Percentiles rank a stretch among this genome's conserved stretches.
phyloP scores from a whole-genome alignment of 1,140 invertebrate genomes.

The Microvelia longipes region DNA sequence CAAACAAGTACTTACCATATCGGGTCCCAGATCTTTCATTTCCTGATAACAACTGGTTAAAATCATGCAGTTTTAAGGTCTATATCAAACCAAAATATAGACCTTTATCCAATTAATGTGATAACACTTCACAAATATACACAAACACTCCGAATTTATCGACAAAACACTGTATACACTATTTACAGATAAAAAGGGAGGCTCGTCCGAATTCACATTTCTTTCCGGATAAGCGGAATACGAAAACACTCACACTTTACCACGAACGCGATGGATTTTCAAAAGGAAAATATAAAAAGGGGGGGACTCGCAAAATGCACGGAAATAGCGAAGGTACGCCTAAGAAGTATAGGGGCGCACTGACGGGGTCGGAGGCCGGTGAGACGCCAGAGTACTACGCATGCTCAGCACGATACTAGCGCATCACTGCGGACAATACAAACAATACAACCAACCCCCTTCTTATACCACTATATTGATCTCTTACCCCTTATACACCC shows the following conservation, averaged over 20 bases:
- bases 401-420: not conserved
- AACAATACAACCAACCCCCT: not conserved
- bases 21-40: constrained; percentile 16
- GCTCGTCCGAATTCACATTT: not conserved
- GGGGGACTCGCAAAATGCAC: not conserved
- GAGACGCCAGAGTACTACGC: not conserved
- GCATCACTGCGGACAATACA: not conserved
- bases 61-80: not conserved
- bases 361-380: not conserved
- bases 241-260: not conserved
- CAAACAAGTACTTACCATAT: constrained; percentile 13
- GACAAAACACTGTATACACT: constrained; percentile 9
- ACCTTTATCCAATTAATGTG: not conserved
- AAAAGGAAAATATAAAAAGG: not conserved
- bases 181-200: not conserved
- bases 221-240: not conserved
- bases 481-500: not conserved
- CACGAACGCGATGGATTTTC: not conserved
- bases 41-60: constrained; percentile 12
- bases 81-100: not conserved
- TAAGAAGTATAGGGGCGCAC: not conserved
- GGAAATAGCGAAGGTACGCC: not conserved
- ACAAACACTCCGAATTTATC: too few relatives aligned
- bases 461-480: not conserved
- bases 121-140: too few relatives aligned